Conservation (phyloP, 2,888 invertebrate genomes). For the Lampropteryx suffumata region DNA sequence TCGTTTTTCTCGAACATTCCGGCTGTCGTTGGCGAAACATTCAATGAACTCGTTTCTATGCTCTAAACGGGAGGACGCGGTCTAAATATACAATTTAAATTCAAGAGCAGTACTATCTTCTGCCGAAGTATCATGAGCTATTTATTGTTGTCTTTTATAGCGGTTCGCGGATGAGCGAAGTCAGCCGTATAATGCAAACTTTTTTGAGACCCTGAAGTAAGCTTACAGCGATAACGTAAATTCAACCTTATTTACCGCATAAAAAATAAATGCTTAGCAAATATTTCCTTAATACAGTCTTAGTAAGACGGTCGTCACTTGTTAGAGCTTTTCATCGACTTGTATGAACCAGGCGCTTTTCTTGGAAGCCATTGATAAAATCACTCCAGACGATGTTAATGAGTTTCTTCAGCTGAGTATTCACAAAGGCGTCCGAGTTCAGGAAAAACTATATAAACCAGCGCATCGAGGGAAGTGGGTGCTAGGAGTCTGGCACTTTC, state of each 20-base stretch:
- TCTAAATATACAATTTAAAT: conserved; percentile 78
- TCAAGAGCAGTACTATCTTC: conserved; percentile 69
- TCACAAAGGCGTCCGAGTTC: conserved; percentile 62
- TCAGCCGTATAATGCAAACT: conserved; percentile 19
- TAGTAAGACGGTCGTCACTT: too few species aligned
- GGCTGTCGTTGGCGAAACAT: conserved; percentile 67
- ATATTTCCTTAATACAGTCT: too few species aligned
- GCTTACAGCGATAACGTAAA: neutral
- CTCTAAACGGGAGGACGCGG: conserved; percentile 67
- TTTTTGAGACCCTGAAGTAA: conserved; percentile 7
- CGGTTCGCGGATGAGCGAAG: conserved; percentile 48
- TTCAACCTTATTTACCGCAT: too few species aligned
- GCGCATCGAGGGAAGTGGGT: conserved; percentile 67
- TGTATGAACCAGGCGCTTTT: conserved; percentile 17
- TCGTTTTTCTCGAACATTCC: conserved; percentile 71
- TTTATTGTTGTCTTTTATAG: conserved; percentile 65
- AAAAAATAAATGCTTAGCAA: too few species aligned
- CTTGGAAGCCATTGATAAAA: conserved; percentile 51
- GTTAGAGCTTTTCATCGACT: too few species aligned
- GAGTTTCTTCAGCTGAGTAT: conserved; percentile 72
- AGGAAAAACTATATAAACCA: conserved; percentile 69
- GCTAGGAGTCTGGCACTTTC: conserved; percentile 74
- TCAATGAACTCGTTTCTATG: conserved; percentile 77
- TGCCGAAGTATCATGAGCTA: conserved; percentile 61
- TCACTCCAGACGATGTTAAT: conserved; percentile 61